A percentile compares a stretch with the other conserved stretches of the same genome.
Conservation (phyloP, 1,140 invertebrate species). For the Caenorhabditis briggsae region DNA sequence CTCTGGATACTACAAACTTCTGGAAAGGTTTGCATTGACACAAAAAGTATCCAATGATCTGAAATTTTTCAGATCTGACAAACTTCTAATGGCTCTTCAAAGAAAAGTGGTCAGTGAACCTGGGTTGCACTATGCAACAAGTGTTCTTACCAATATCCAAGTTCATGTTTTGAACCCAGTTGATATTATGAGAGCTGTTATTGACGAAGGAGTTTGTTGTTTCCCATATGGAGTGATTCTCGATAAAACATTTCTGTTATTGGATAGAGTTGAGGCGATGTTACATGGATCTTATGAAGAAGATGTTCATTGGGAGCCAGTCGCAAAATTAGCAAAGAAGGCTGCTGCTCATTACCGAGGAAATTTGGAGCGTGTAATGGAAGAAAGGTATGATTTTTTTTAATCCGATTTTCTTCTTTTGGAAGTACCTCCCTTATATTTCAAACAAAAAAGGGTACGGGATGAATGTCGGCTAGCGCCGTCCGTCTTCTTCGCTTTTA, state of each 20-base stretch:
- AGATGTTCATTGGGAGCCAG: slow-evolving; percentile 69
- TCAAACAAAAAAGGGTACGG: neutral
- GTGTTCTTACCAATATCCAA: slow-evolving; percentile 74
- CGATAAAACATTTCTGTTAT: slow-evolving; percentile 71
- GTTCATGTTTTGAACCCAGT: slow-evolving; percentile 77
- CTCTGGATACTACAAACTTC: slow-evolving; percentile 72
- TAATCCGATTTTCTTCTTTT: neutral
- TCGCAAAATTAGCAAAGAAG: slow-evolving; percentile 70
- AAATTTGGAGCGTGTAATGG: slow-evolving; percentile 73
- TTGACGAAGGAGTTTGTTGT: slow-evolving; percentile 77
- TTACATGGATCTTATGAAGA: slow-evolving; percentile 59
- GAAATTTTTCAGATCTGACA: slow-evolving; percentile 65
- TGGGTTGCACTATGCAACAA: slow-evolving; percentile 64
- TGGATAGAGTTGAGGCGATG: slow-evolving; percentile 70
- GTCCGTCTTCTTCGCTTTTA: slow-evolving; percentile 16
- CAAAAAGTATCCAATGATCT: neutral
- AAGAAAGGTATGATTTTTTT: slow-evolving; percentile 65
- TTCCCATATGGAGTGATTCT: slow-evolving; percentile 76
- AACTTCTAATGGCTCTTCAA: slow-evolving; percentile 72
- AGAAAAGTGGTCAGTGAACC: slow-evolving; percentile 68
- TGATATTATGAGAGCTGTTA: slow-evolving; percentile 74
- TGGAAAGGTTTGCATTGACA: slow-evolving; percentile 62
- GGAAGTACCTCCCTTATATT: neutral
- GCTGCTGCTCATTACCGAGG: slow-evolving; percentile 74
- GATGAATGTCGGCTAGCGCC: slow-evolving; percentile 20